Evolutionary conservation across 2,113 vertebrate species (phyloP).

Genomic region (Cyprinodon brontotheroides): DNA sequence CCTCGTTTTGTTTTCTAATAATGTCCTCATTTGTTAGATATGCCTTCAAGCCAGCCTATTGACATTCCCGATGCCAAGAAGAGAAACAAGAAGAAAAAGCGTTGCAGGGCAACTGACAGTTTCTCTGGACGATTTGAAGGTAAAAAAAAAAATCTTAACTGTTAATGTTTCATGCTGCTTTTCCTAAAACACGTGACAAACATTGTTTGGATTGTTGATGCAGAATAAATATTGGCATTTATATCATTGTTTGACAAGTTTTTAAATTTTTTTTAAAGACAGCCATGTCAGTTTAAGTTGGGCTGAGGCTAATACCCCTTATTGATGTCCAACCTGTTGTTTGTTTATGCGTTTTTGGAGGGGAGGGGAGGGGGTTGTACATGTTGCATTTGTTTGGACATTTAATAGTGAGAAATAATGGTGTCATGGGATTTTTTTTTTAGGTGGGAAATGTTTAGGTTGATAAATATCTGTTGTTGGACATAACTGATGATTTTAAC

Average conservation of each 20-base stretch:
- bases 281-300: too few relatives aligned
- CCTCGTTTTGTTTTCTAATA: too few relatives aligned
- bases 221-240: not conserved
- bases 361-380: not conserved
- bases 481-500: not conserved
- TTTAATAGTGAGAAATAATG: not conserved
- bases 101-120: slow-evolving; percentile 95
- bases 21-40: slow-evolving; percentile 75
- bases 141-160: slow-evolving; percentile 45
- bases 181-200: not conserved
- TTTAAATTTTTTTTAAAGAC: too few relatives aligned
- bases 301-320: not conserved
- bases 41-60: slow-evolving; percentile 93
- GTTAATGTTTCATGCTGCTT: not conserved
- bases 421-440: not conserved
- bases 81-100: slow-evolving; percentile 97
- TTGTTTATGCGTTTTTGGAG: not conserved
- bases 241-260: not conserved
- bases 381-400: not conserved
- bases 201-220: not conserved
- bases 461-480: too few relatives aligned
- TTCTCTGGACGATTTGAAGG: slow-evolving; percentile 96
- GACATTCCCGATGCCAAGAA: slow-evolving; percentile 97
- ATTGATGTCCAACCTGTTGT: too few relatives aligned
- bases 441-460: not conserved